phyloP scores from a whole-genome alignment of 2,888 invertebrate species.

The Myopa testacea region DNA sequence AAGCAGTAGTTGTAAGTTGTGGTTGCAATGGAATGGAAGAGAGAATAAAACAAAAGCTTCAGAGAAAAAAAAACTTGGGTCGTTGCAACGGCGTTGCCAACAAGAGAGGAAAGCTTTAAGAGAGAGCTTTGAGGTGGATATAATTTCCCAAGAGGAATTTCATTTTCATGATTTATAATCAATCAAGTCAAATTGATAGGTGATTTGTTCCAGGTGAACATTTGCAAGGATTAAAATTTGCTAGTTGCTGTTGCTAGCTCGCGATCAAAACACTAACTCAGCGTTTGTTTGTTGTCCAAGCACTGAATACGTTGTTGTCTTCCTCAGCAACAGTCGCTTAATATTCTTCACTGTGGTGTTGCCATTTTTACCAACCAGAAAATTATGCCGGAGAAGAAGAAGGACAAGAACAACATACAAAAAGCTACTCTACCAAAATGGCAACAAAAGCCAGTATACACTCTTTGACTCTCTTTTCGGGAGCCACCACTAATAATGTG shows the following conservation, averaged over 20 bases:
- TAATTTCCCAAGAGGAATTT: too few species aligned
- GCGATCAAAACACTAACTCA: conserved; percentile 59
- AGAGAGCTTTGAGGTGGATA: too few species aligned
- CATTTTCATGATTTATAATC: too few species aligned
- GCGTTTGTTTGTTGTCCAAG: conserved; percentile 56
- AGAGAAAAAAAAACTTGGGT: too few species aligned
- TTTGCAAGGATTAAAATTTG: too few species aligned
- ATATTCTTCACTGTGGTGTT: conserved; percentile 13
- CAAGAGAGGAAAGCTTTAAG: too few species aligned
- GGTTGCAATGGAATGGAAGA: too few species aligned
- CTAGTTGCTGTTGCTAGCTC: conserved; percentile 35
- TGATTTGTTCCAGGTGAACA: too few species aligned
- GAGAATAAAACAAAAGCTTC: too few species aligned
- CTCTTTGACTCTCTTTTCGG: background rate
- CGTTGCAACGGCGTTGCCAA: too few species aligned
- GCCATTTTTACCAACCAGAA: conserved; percentile 22
- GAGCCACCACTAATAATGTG: background rate
- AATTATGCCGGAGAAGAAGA: conserved; percentile 45
- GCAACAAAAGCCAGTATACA: conserved; percentile 1
- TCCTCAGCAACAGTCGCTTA: conserved; percentile 45
- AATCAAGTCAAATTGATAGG: too few species aligned
- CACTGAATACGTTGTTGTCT: conserved; percentile 52
- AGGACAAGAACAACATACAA: conserved; percentile 46
- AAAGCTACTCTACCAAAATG: conserved; percentile 34
- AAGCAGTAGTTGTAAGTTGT: too few species aligned